Conservation (phyloP, 1,140 invertebrate genomes). For the Ptiloglossa arizonensis region DNA sequence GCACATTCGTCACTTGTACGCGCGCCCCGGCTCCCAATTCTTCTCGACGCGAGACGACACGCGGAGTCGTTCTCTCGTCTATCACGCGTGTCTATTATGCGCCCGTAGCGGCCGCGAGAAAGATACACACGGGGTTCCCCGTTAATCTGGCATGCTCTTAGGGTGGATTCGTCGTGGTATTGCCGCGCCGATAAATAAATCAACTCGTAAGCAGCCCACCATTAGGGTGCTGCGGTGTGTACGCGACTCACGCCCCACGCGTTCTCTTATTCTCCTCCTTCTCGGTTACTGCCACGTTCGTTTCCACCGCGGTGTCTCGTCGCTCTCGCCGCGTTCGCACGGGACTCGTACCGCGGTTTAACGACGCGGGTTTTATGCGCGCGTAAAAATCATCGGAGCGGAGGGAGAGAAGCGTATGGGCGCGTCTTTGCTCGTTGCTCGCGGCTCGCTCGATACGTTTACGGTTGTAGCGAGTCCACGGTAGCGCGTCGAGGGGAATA, state of each 20-base stretch:
- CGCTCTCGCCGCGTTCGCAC: slow-evolving; percentile 6
- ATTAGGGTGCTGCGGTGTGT: slow-evolving; percentile 69
- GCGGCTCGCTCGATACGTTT: slow-evolving; percentile 14
- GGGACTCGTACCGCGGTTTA: slow-evolving; percentile 34
- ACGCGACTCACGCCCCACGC: slow-evolving; percentile 58
- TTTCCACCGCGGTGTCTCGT: background rate
- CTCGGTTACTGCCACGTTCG: background rate
- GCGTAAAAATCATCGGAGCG: slow-evolving; percentile 44
- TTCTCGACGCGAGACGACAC: slow-evolving; percentile 21
- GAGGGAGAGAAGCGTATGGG: slow-evolving; percentile 12
- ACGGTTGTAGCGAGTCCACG: slow-evolving; percentile 1
- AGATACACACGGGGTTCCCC: slow-evolving; percentile 61
- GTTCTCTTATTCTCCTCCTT: background rate
- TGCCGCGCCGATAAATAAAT: slow-evolving; percentile 72
- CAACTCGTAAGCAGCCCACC: slow-evolving; percentile 71
- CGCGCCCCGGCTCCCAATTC: background rate
- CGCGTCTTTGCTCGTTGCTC: slow-evolving; percentile 21
- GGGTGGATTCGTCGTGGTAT: slow-evolving; percentile 70
- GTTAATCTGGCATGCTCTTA: slow-evolving; percentile 66
- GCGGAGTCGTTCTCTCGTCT: slow-evolving; percentile 57
- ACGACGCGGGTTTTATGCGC: slow-evolving; percentile 43
- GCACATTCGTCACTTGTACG: slow-evolving; percentile 36
- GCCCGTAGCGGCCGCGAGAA: slow-evolving; percentile 66
- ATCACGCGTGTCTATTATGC: slow-evolving; percentile 69
- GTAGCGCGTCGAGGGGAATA: background rate